Evolutionary conservation across 2,888 invertebrate genomes (phyloP), one percentile per base, ranked within the genome.

Genomic region (Agrochola lychnidis): DNA sequence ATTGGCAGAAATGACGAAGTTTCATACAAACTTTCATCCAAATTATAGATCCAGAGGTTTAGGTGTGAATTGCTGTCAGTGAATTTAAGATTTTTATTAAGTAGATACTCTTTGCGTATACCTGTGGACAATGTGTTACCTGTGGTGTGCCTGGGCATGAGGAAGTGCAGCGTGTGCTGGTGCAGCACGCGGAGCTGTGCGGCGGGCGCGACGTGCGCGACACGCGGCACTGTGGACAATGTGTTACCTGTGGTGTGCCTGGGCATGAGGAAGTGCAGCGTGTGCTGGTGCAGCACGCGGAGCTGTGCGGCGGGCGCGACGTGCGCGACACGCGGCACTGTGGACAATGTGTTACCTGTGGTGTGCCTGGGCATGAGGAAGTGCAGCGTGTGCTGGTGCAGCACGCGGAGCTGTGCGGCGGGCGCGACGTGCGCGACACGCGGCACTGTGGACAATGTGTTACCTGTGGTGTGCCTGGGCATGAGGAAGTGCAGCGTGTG

Each of bases 241-340:
- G 51, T 10, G 6, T 30, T 40, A 95, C 94, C 91, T 14, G 85
- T 91, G 30, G 87, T 78, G 19, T 78, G 73, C 0, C 87, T 89
- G 2, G 97, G 97, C 78, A 97, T 78, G 61, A 97, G 92, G 89
- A 97, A 94, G 90, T 97, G 96, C 87, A 97, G 90, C 48, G 96
- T 91, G 85, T 91, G 92, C 9, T 89, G 91, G 89, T 97, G 97
- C 82, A 94, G 91, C 79, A 95, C 92, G 9, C 94, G 94, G 81
- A 97, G 92, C 71, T 84, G 70, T 6, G 97, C 96, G n/a, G n/a
- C n/a, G n/a, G n/a, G n/a, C n/a, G n/a, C n/a, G n/a, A n/a, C n/a
- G n/a, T n/a, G n/a, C n/a, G n/a, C n/a, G n/a, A n/a, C 12, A n/a
- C 42, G 19, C 25, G 4, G 16, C 25, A 16, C 16, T n/a, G 36